Conservation (phyloP, 2,888 invertebrate genomes). For the Epiblema foenella region DNA sequence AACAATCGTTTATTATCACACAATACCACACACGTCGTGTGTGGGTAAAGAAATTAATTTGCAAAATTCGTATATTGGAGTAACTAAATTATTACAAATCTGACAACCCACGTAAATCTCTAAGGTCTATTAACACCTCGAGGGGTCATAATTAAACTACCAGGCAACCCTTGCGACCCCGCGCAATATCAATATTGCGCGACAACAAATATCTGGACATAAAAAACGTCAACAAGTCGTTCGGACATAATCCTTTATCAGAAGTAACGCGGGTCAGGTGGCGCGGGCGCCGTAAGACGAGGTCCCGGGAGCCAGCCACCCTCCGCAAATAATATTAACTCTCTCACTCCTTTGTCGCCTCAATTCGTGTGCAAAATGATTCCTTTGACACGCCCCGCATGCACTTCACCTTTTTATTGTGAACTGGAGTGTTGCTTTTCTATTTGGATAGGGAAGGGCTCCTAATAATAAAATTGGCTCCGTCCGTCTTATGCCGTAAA, state of each 20-base stretch:
- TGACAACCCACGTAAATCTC: constrained; percentile 1
- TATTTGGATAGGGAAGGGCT: constrained; percentile 46
- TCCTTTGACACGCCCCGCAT: constrained; percentile 65
- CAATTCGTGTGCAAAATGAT: constrained; percentile 63
- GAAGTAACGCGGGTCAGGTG: constrained; percentile 59
- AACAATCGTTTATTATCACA: too few species aligned
- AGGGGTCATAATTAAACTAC: constrained; percentile 25
- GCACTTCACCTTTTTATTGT: constrained; percentile 60
- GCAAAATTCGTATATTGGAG: background rate
- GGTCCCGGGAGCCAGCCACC: constrained; percentile 51
- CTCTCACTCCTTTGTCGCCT: constrained; percentile 64
- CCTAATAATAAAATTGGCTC: constrained; percentile 39
- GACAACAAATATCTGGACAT: constrained; percentile 39
- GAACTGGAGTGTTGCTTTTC: constrained; percentile 51
- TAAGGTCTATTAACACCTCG: constrained; percentile 11
- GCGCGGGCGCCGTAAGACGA: constrained; percentile 48
- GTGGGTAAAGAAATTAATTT: background rate
- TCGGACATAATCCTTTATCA: constrained; percentile 61
- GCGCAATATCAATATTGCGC: constrained; percentile 40
- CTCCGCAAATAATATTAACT: constrained; percentile 70
- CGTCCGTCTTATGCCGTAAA: constrained; percentile 17
- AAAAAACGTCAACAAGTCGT: constrained; percentile 54
- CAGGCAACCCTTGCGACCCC: constrained; percentile 23
- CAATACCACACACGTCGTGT: too few species aligned
- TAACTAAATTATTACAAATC: background rate